Percentiles rank a stretch among this genome's conserved stretches.
Evolutionary conservation across 1,140 invertebrate species (phyloP).

Genomic region (Thalassaphorura encarpata): DNA sequence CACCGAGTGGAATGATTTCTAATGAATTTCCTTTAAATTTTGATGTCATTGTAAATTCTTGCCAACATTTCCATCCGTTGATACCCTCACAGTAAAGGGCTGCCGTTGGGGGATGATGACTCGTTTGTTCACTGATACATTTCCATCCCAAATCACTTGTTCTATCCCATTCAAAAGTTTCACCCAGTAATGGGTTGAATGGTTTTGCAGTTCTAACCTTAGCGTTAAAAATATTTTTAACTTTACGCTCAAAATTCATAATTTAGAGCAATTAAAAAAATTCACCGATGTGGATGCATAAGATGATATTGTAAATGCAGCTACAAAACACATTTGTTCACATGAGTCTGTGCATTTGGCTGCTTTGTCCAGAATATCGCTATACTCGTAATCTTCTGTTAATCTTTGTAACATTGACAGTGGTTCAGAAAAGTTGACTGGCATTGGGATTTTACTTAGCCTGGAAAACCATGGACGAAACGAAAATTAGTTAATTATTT

Average conservation of each 20-base stretch:
- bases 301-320: slow-evolving; percentile 22
- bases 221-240: slow-evolving; percentile 80
- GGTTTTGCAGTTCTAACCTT: slow-evolving; percentile 88
- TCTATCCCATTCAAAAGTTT: slow-evolving; percentile 78
- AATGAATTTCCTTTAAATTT: neutral
- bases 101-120: slow-evolving; percentile 27
- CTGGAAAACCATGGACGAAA: neutral
- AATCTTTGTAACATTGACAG: slow-evolving; percentile 89
- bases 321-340: slow-evolving; percentile 51
- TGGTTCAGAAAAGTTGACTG: slow-evolving; percentile 93
- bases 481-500: neutral
- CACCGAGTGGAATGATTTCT: neutral
- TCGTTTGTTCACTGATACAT: slow-evolving; percentile 41
- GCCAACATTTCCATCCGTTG: slow-evolving; percentile 44
- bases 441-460: slow-evolving; percentile 93
- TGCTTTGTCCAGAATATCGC: slow-evolving; percentile 69
- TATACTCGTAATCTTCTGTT: slow-evolving; percentile 91
- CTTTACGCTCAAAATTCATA: slow-evolving; percentile 79
- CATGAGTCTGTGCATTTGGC: slow-evolving; percentile 62
- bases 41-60: neutral
- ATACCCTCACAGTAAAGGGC: slow-evolving; percentile 36
- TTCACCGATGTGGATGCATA: slow-evolving; percentile 17
- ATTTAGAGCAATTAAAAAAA: slow-evolving; percentile 35
- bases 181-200: slow-evolving; percentile 90
- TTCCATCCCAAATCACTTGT: slow-evolving; percentile 40